Evolutionary conservation across 1,140 invertebrate genomes (phyloP).

Genomic region (Uloborus diversus): DNA sequence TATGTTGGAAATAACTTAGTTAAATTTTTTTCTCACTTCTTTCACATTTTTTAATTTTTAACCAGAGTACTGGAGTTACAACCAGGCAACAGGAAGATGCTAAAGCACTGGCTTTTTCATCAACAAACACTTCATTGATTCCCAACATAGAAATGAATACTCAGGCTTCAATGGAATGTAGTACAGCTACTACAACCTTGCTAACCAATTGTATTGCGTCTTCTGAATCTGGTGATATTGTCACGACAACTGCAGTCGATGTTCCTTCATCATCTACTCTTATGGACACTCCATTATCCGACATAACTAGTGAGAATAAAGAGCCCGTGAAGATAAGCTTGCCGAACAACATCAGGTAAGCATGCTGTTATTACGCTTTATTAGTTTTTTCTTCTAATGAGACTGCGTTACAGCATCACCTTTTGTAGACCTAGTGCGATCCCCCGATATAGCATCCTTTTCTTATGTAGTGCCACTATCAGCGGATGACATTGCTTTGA

Average conservation of each 20-base stretch:
- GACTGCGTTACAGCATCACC: no score
- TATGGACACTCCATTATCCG: neutral
- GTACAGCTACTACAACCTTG: conserved; percentile 34
- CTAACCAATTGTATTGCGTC: neutral
- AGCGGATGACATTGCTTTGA: no score
- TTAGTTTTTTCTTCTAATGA: no score
- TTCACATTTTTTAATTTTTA: no score
- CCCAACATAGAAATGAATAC: conserved; percentile 17
- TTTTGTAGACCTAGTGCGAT: no score
- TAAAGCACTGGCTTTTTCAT: conserved; percentile 15
- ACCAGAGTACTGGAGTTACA: conserved; percentile 46
- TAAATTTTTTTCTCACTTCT: no score
- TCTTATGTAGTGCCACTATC: no score
- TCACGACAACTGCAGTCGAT: neutral
- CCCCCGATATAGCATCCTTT: no score
- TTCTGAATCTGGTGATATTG: neutral
- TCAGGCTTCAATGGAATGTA: conserved; percentile 59
- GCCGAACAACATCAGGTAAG: neutral
- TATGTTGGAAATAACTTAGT: no score
- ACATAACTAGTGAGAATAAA: neutral
- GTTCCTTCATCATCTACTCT: neutral
- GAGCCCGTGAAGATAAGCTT: neutral
- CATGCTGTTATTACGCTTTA: no score
- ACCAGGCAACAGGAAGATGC: conserved; percentile 55
- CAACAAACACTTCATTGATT: conserved; percentile 37